Percentiles rank a stretch among this genome's conserved stretches.
Evolutionary conservation across 2,888 invertebrate species (phyloP).

Genomic region (Subacronicta megacephala): DNA sequence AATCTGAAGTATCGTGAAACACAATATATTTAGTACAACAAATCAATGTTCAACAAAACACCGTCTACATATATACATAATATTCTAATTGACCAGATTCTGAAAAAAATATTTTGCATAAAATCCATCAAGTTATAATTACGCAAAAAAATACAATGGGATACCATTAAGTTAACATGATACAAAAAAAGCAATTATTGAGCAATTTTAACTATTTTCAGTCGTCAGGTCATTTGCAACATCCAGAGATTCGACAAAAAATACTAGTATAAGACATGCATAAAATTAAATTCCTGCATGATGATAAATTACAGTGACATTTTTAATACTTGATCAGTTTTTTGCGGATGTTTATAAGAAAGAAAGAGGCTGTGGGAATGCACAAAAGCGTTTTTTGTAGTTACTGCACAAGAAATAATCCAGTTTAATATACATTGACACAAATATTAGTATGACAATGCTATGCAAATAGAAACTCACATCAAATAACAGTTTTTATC

Average conservation of each 20-base stretch:
- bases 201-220: slow-evolving; percentile 69
- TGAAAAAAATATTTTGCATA: slow-evolving; percentile 63
- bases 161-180: slow-evolving; percentile 59
- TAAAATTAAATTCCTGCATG: slow-evolving; percentile 59
- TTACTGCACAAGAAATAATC: slow-evolving; percentile 25
- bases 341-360: slow-evolving; percentile 22
- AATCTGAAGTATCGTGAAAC: no score
- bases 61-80: slow-evolving; percentile 9
- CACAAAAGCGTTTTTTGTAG: slow-evolving; percentile 17
- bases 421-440: slow-evolving; percentile 16
- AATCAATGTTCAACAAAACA: slow-evolving; percentile 11
- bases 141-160: slow-evolving; percentile 70
- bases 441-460: slow-evolving; percentile 15
- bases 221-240: slow-evolving; percentile 65
- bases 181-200: slow-evolving; percentile 69
- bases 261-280: slow-evolving; percentile 43
- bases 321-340: slow-evolving; percentile 49
- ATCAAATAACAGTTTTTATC: slow-evolving; percentile 37
- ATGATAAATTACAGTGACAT: slow-evolving; percentile 61
- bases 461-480: slow-evolving; percentile 36
- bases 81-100: slow-evolving; percentile 36
- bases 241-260: slow-evolving; percentile 55
- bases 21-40: no score
- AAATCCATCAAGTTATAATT: slow-evolving; percentile 66
- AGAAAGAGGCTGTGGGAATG: slow-evolving; percentile 12